Evolutionary conservation across 1,140 invertebrate species (phyloP).

Genomic region (Laupala kohalensis): DNA sequence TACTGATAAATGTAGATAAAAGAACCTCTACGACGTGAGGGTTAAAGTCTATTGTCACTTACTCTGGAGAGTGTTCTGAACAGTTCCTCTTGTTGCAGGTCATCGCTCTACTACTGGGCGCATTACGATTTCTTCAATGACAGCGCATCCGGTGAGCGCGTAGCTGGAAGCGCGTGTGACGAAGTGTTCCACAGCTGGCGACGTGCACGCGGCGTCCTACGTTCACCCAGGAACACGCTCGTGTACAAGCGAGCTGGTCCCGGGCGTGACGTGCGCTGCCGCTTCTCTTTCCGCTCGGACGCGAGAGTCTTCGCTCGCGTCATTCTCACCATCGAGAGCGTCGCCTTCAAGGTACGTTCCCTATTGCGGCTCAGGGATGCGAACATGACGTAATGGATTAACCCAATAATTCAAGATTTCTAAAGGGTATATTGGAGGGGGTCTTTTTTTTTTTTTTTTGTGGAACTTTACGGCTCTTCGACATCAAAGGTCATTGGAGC

Average conservation of each 20-base stretch:
- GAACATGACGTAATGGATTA: too few relatives aligned
- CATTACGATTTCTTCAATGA: constrained; percentile 63
- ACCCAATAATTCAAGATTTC: too few relatives aligned
- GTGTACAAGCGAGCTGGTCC: constrained; percentile 55
- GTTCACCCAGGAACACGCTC: constrained; percentile 70
- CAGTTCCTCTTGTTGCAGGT: not conserved
- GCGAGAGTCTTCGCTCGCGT: constrained; percentile 63
- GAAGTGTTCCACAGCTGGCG: constrained; percentile 73
- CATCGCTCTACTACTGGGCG: constrained; percentile 15
- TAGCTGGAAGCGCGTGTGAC: constrained; percentile 66
- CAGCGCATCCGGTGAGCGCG: constrained; percentile 64
- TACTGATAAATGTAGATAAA: too few relatives aligned
- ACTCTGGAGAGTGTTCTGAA: too few relatives aligned
- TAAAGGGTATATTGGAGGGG: too few relatives aligned
- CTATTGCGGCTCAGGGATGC: too few relatives aligned
- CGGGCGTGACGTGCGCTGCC: constrained; percentile 57
- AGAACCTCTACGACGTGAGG: too few relatives aligned
- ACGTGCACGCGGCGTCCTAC: constrained; percentile 47
- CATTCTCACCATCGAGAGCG: constrained; percentile 52
- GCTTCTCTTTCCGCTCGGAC: constrained; percentile 71
- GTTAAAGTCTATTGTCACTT: too few relatives aligned
- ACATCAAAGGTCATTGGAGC: too few relatives aligned
- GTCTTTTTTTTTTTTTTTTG: too few relatives aligned
- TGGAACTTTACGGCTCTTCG: too few relatives aligned
- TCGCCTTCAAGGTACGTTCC: constrained; percentile 54